Evolutionary conservation across 2,113 vertebrate species (phyloP).

Genomic region (Maccullochella peelii): DNA sequence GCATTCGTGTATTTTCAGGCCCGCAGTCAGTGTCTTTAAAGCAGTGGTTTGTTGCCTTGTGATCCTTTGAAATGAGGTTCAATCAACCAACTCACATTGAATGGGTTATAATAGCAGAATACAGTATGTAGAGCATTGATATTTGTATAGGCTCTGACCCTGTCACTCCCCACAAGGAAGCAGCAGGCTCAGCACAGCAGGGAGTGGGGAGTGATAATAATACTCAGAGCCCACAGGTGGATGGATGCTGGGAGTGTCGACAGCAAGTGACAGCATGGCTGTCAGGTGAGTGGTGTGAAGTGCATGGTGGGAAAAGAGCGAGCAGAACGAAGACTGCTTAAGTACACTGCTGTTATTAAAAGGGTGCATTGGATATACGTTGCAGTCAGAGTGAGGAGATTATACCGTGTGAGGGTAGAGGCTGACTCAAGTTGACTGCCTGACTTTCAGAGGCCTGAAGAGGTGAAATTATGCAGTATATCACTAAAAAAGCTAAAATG

Average conservation of each 20-base stretch:
- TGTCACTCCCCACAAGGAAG: not conserved
- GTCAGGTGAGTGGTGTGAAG: slow-evolving; percentile 19
- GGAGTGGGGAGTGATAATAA: not conserved
- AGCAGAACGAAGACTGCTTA: not conserved
- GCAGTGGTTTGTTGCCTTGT: not conserved
- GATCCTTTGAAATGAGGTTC: not conserved
- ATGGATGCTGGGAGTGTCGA: not conserved
- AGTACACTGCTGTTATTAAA: not conserved
- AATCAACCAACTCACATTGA: not conserved
- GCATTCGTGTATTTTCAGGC: slow-evolving; percentile 5
- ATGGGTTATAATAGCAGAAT: not conserved
- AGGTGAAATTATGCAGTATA: not conserved
- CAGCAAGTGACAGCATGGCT: not conserved
- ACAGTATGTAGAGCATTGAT: not conserved
- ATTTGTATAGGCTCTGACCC: not conserved
- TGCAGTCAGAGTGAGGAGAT: not conserved
- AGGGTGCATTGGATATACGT: not conserved
- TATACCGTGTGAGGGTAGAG: not conserved
- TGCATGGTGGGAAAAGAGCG: not conserved
- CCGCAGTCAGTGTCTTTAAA: not conserved
- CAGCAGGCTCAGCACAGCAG: not conserved
- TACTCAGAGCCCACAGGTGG: not conserved
- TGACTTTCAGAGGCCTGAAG: not conserved
- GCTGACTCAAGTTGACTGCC: not conserved
- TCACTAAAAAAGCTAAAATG: not conserved